Percentiles rank a stretch among this genome's conserved stretches.
Conservation (phyloP, 2,797 vertebrate species). For the Siniperca undulata region DNA sequence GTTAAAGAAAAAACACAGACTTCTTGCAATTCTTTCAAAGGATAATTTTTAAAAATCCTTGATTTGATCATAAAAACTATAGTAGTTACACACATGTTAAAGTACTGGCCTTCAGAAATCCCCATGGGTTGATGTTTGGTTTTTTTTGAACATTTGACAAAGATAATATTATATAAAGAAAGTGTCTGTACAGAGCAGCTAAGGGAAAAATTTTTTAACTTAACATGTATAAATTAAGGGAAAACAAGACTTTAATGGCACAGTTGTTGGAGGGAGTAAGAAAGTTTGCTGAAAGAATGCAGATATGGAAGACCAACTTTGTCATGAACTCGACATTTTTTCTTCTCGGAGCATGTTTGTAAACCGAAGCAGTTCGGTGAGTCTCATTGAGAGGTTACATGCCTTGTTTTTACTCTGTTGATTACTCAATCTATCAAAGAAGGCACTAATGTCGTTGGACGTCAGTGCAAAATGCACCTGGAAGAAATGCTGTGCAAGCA, state of each 20-base stretch:
- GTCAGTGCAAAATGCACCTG: constrained; percentile 77
- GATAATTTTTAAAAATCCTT: not conserved
- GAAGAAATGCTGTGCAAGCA: constrained; percentile 79
- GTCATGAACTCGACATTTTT: constrained; percentile 21
- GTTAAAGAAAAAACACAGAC: not conserved
- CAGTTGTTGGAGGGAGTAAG: not conserved
- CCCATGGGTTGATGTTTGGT: not conserved
- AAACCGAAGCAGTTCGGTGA: not conserved
- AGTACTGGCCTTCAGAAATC: not conserved
- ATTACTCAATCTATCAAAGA: constrained; percentile 63
- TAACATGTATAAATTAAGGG: not conserved
- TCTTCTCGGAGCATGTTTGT: constrained; percentile 57
- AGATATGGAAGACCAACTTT: constrained; percentile 2
- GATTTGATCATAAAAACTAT: not conserved
- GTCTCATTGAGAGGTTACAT: constrained; percentile 44
- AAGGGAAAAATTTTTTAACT: not conserved
- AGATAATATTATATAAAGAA: not conserved
- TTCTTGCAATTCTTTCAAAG: not conserved
- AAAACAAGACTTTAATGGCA: not conserved
- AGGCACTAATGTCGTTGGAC: constrained; percentile 71
- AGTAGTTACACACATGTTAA: not conserved
- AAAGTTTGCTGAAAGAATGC: not conserved
- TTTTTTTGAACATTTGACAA: not conserved
- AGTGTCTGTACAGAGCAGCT: not conserved
- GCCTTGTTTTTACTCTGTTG: constrained; percentile 61